Percentiles rank a stretch among this genome's conserved stretches.
Evolutionary conservation across 2,113 vertebrate genomes (phyloP).

Genomic region (Dunckerocampus dactyliophorus): DNA sequence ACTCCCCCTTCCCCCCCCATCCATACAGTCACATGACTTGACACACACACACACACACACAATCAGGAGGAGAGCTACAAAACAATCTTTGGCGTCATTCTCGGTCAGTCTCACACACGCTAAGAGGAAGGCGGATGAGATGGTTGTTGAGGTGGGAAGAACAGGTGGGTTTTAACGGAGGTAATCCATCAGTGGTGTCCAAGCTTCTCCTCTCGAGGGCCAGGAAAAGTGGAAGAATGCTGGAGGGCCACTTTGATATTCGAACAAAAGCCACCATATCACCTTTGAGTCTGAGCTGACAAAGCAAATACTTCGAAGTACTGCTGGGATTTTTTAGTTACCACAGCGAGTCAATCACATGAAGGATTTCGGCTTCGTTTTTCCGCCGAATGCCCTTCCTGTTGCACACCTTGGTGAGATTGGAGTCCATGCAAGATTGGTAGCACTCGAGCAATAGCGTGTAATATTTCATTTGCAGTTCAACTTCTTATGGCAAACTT

Average conservation of each 20-base stretch:
- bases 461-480: too few relatives aligned
- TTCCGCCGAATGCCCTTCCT: too few relatives aligned
- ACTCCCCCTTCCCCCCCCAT: slow-evolving; percentile 22
- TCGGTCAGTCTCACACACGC: slow-evolving; percentile 34
- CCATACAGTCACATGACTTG: slow-evolving; percentile 58
- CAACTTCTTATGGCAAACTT: too few relatives aligned
- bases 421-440: too few relatives aligned
- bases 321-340: background rate
- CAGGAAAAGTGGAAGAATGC: too few relatives aligned
- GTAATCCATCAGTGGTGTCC: slow-evolving; percentile 39
- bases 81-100: slow-evolving; percentile 68
- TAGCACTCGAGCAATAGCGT: too few relatives aligned
- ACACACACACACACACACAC: slow-evolving; percentile 25
- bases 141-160: slow-evolving; percentile 49
- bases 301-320: background rate
- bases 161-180: slow-evolving; percentile 47
- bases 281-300: too few relatives aligned
- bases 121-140: slow-evolving; percentile 5
- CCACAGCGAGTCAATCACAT: too few relatives aligned
- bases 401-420: too few relatives aligned
- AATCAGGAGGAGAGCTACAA: slow-evolving; percentile 43
- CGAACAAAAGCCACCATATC: too few relatives aligned
- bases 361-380: background rate
- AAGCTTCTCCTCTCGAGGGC: too few relatives aligned
- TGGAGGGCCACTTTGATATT: too few relatives aligned